Evolutionary conservation across 2,888 invertebrate species (phyloP).

Genomic region (Heliconius hortense): DNA sequence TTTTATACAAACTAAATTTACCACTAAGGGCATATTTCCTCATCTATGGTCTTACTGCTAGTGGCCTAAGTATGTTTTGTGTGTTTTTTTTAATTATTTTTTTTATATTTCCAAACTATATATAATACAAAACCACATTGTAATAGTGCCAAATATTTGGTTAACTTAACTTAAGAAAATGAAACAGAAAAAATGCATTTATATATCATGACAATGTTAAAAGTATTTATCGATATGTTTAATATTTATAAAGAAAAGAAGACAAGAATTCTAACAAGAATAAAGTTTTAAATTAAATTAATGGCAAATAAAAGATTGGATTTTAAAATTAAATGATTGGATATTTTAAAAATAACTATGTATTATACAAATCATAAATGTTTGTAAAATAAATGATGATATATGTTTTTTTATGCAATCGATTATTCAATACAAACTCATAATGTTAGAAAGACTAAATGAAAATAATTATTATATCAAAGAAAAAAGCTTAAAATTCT

Average conservation of each 20-base stretch:
- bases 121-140: slow-evolving; percentile 4
- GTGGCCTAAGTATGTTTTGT: slow-evolving; percentile 37
- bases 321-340: too few relatives aligned
- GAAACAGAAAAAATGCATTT: slow-evolving; percentile 13
- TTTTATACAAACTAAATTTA: slow-evolving; percentile 64
- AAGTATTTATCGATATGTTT: not conserved
- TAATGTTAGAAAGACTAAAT: not conserved
- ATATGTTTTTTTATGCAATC: not conserved
- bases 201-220: slow-evolving; percentile 14
- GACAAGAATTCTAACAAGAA: not conserved
- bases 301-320: too few relatives aligned
- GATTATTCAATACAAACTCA: not conserved
- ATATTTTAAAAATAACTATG: too few relatives aligned
- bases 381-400: not conserved
- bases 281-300: not conserved
- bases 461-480: not conserved
- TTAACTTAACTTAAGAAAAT: slow-evolving; percentile 20
- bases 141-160: slow-evolving; percentile 31
- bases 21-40: slow-evolving; percentile 69
- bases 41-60: slow-evolving; percentile 66
- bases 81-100: not conserved
- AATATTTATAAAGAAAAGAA: slow-evolving; percentile 5
- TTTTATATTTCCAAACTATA: not conserved
- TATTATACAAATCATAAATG: too few relatives aligned
- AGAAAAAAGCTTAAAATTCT: not conserved